Base-by-base conservation (phyloP, 30 jellyfish, hydroid and myxozoan species). In the Turritopsis dohrnii region DNA sequence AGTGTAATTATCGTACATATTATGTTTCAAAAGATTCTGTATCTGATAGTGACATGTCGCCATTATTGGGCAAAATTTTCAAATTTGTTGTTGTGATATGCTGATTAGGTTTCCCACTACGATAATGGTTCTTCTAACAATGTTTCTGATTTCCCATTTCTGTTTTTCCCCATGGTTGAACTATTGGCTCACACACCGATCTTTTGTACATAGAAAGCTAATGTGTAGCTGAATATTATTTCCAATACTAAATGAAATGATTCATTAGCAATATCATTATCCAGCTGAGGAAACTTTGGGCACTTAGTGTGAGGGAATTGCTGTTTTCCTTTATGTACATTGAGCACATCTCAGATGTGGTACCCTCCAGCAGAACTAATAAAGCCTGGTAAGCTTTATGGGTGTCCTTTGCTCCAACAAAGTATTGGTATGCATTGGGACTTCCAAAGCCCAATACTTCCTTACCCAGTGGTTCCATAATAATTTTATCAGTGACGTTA, bases 381-480 rank as follows among this genome's bases (percentile, higher is more conserved):
- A 72, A 1, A 1, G 81, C 1, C 0, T 72, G 1, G n/a, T n/a
- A n/a, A n/a, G n/a, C n/a, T n/a, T n/a, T n/a, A n/a, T n/a, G n/a
- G n/a, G n/a, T n/a, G n/a, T 72, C 73, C 81, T 72, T 72, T 0
- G 81, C 81, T 0, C 0, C 24, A 0, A 0, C 0, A 72, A 72
- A 72, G 28, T 72, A 72, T 0, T 72, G 21, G 81, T 72, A 72
- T 0, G 81, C 81, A 19, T 72, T 72, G 21, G 24, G 81, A 19
- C 29, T 72, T 25, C 24, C 28, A 25, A 72, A 72, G 18, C 30
- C 30, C 28, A 72, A 25, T 18, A 72, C 30, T 18, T 19, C 81
- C 24, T 72, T 72, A 23, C 81, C 81, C 81, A 72, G 24, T 72
- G 81, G 29, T 18, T 72, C 81, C 18, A 72, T 23, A 23, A 72